These are phyloP conservation scores for Trichonephila inaurata DNA, from an alignment of 1,140 invertebrate species.

Conservation along the genomic window DNA sequence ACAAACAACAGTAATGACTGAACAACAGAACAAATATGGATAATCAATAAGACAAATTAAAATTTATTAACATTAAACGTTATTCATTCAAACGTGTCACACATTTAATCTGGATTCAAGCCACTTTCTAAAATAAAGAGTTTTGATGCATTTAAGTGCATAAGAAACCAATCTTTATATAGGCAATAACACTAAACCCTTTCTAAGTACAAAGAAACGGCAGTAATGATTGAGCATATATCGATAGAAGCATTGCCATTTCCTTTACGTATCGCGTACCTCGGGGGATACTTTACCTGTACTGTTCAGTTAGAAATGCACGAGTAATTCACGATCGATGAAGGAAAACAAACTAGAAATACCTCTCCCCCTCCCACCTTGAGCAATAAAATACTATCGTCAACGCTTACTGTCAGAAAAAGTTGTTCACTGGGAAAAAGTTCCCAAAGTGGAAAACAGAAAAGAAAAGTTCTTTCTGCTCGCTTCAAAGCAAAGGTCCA, in stretches of 20 bases:
- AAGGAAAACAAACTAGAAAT: conserved; percentile 13
- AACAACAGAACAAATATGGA: no score
- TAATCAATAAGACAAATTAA: no score
- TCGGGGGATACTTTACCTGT: background rate
- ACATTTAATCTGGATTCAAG: background rate
- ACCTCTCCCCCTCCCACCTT: background rate
- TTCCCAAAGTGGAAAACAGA: background rate
- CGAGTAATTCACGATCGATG: conserved; percentile 30
- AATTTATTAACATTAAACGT: no score
- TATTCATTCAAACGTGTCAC: no score
- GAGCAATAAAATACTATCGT: conserved; percentile 11
- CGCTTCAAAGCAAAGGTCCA: background rate
- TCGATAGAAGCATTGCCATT: conserved; percentile 6
- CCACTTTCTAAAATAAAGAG: background rate
- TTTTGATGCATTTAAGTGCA: background rate
- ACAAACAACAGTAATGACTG: no score
- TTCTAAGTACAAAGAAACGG: background rate
- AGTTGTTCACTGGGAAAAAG: background rate
- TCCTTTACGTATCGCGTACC: background rate
- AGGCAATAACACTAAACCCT: background rate
- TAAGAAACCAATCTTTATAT: background rate
- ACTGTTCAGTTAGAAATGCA: conserved; percentile 19
- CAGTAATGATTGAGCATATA: background rate
- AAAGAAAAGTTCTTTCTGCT: background rate
- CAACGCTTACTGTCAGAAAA: background rate